A percentile compares a stretch with the other conserved stretches of the same genome.
Evolutionary conservation across 1,140 invertebrate species (phyloP).

Genomic region (Eciton burchellii): DNA sequence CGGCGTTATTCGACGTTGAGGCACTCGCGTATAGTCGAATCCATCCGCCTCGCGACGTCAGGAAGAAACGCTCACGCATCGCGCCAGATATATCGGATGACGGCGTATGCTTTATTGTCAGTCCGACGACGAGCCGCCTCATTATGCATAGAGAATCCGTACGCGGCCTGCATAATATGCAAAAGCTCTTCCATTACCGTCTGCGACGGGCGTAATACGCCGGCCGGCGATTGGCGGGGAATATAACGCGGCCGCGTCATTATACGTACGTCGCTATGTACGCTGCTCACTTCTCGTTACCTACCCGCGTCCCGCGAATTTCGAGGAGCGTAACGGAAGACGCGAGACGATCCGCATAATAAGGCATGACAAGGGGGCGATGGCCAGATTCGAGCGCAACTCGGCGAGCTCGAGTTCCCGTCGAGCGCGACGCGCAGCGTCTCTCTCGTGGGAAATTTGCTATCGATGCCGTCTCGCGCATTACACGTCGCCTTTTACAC

Average conservation of each 20-base stretch:
- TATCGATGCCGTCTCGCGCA: too few relatives aligned
- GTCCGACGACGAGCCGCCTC: constrained; percentile 80
- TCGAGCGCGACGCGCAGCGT: neutral
- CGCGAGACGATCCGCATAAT: constrained; percentile 25
- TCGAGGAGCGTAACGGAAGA: constrained; percentile 27
- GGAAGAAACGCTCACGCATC: constrained; percentile 62
- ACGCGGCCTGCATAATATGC: constrained; percentile 83
- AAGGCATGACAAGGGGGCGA: too few relatives aligned
- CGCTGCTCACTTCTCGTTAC: constrained; percentile 13
- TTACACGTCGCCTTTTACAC: too few relatives aligned
- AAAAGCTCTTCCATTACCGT: constrained; percentile 81
- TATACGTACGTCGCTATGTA: constrained; percentile 40
- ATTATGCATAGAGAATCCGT: constrained; percentile 83
- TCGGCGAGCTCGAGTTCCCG: neutral
- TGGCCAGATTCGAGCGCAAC: too few relatives aligned
- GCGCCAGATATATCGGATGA: constrained; percentile 72
- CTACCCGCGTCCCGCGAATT: constrained; percentile 20
- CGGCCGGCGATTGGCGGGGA: constrained; percentile 54
- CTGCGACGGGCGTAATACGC: constrained; percentile 77
- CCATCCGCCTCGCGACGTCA: constrained; percentile 56
- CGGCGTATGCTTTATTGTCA: constrained; percentile 79
- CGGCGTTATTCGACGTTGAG: neutral
- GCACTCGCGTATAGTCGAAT: constrained; percentile 4
- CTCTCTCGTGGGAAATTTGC: too few relatives aligned
- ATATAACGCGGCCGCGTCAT: constrained; percentile 49